Evolutionary conservation across 2,888 invertebrate genomes (phyloP), one percentile per base, ranked within the genome.

Genomic region (Parasteatoda lunata): DNA sequence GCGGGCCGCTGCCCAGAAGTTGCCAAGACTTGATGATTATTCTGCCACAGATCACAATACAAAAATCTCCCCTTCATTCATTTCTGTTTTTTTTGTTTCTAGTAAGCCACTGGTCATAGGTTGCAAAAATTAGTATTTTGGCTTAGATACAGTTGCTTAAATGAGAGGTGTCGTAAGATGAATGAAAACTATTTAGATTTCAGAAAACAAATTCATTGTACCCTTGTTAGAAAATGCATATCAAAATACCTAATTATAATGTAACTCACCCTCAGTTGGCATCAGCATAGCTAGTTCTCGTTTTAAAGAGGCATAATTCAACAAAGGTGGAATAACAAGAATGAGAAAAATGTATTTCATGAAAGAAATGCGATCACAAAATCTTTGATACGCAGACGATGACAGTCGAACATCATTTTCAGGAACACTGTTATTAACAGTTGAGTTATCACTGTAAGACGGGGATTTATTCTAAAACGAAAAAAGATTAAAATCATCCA

Each of bases 221-320:
- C 3, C 66, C 3, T 68, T 30, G 9, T 68, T 68, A 45, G 69
- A 69, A 69, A 30, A 30, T 9, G 11, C 45, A 30, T 4, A 69
- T 13, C 45, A 48, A 70, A 15, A 49, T 15, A 13, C 7, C 3
- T 3, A 51, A 70, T 47, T 69, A 48, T 5, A 70, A 7, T 48
- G 7, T 30, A 59, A 73, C 71, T 54, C 48, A 86, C 86, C 86
- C 72, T 80, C 66, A 4, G n/a, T 7, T 13, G 86, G 81, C 0
- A 86, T 15, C 13, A 86, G 77, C 3, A 69, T 69, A 59, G 69
- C n/a, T 59, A 66, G 52, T 71, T 86, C 86, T 59, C 86, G 65
- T 72, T 86, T 86, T 45, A 86, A 68, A 13, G 86, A 79, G 5
- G 80, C 86, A 77, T 65, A 86, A 68, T 86, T 86, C 8, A 86